Evolutionary conservation across 2,113 vertebrate species (phyloP).

Genomic region (Trachemys scripta): DNA sequence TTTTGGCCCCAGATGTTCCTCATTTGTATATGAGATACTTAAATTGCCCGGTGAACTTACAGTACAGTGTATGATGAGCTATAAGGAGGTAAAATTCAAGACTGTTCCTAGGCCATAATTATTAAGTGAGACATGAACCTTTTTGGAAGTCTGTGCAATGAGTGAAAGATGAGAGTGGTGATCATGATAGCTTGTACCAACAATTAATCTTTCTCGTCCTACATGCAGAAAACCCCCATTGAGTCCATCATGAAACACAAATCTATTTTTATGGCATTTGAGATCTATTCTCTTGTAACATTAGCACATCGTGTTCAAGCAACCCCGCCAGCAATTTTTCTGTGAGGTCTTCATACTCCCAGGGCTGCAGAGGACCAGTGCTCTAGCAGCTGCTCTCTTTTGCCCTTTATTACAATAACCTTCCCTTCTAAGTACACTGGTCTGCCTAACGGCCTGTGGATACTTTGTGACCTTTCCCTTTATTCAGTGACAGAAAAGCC

Average conservation of each 20-base stretch:
- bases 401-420: background rate
- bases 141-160: accelerated
- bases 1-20: background rate
- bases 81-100: background rate
- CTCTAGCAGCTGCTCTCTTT: background rate
- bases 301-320: background rate
- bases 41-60: background rate
- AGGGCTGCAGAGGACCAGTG: background rate
- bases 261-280: background rate
- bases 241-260: accelerated
- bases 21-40: background rate
- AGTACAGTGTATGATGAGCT: background rate
- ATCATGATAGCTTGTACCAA: accelerated
- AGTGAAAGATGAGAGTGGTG: background rate
- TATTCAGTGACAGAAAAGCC: background rate
- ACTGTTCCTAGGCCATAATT: accelerated
- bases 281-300: background rate
- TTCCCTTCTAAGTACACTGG: background rate
- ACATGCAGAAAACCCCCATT: background rate
- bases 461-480: slow-evolving; percentile 39
- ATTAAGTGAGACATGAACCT: background rate
- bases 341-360: background rate
- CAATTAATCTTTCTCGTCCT: background rate
- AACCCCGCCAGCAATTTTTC: background rate
- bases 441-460: background rate